Conservation (phyloP, 2,888 invertebrate genomes). For the Noctua comes region DNA sequence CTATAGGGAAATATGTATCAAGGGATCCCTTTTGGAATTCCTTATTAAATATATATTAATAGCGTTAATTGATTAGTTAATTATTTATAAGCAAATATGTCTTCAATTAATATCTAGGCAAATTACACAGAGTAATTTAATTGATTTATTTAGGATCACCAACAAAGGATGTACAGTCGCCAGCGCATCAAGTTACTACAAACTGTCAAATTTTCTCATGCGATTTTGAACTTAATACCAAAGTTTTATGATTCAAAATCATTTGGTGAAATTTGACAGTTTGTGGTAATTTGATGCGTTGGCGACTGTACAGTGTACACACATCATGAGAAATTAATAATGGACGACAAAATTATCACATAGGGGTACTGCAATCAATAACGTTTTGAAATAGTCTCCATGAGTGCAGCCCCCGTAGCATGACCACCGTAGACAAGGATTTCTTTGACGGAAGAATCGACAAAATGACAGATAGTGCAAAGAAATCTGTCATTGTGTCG, state of each 20-base stretch:
- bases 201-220: too few relatives aligned
- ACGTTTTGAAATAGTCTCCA: background rate
- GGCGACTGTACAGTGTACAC: background rate
- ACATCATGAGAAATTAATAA: background rate
- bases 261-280: too few relatives aligned
- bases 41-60: background rate
- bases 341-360: background rate
- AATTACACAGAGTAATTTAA: background rate
- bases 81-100: background rate
- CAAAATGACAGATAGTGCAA: too few relatives aligned
- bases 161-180: background rate
- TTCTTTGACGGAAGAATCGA: too few relatives aligned
- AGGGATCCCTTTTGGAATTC: background rate
- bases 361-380: background rate
- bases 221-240: too few relatives aligned
- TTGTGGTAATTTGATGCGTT: too few relatives aligned
- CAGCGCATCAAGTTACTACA: too few relatives aligned
- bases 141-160: too few relatives aligned
- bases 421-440: too few relatives aligned
- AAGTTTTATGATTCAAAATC: too few relatives aligned
- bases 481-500: too few relatives aligned
- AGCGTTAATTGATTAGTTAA: background rate
- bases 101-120: background rate
- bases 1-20: conserved; percentile 19
- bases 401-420: too few relatives aligned